A percentile compares a stretch with the other conserved stretches of the same genome.
These are phyloP conservation scores for Silurus asotus DNA, from an alignment of 2,113 vertebrate species.

Conservation along the genomic window DNA sequence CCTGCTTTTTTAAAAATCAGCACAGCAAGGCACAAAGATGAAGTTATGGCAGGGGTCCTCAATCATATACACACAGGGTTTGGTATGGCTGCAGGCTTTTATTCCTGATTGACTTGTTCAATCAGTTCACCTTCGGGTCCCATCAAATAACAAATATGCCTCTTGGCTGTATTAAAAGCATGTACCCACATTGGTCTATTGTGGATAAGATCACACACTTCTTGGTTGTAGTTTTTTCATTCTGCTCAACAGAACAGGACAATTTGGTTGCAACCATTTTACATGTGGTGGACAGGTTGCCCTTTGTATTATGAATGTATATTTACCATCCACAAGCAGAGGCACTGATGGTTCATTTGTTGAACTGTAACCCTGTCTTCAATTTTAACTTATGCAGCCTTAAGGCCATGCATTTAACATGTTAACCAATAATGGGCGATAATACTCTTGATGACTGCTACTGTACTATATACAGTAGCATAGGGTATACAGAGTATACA, in stretches of 20 bases:
- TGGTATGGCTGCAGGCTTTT: not conserved
- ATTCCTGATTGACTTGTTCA: not conserved
- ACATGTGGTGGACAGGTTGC: not conserved
- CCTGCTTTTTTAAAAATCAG: not conserved
- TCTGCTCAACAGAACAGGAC: not conserved
- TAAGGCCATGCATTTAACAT: not conserved
- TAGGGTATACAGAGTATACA: too few species aligned
- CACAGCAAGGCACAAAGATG: not conserved
- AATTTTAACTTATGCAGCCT: not conserved
- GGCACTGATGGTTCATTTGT: not conserved
- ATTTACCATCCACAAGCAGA: not conserved
- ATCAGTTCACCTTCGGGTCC: not conserved
- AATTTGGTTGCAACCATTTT: not conserved
- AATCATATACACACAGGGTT: not conserved
- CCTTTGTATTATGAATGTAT: not conserved
- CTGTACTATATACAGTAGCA: too few species aligned
- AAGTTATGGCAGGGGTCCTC: not conserved
- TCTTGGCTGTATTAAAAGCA: not conserved
- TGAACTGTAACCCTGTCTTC: not conserved
- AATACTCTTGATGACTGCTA: not conserved
- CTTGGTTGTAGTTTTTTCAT: too few species aligned
- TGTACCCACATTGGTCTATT: not conserved
- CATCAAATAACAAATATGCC: not conserved
- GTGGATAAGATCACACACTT: not conserved
- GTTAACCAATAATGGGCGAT: not conserved